Percentiles rank a stretch among this genome's conserved stretches.
These are phyloP conservation scores for Aricia agestis DNA, from an alignment of 1,140 invertebrate species.

Conservation along the genomic window DNA sequence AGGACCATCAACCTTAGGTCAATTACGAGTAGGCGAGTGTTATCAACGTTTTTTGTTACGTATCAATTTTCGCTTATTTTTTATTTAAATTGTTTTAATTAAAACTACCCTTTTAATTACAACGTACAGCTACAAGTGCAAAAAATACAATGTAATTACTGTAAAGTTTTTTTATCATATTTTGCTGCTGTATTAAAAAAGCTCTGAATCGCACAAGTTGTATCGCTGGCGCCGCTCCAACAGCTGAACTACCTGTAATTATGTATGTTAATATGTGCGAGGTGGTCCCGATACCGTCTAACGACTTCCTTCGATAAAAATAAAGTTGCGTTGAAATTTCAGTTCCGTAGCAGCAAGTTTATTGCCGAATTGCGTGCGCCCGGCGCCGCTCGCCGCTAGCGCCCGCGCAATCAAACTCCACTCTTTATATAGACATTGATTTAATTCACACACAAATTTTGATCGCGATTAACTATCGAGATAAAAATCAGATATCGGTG, in stretches of 20 bases:
- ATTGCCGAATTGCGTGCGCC: conserved; percentile 67
- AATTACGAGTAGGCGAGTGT: background rate
- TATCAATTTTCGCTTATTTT: background rate
- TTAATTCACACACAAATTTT: conserved; percentile 62
- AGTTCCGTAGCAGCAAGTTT: conserved; percentile 71
- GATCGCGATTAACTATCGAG: conserved; percentile 30
- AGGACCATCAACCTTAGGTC: background rate
- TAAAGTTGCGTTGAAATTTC: conserved; percentile 74
- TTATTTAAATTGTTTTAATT: background rate
- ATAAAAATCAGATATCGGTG: conserved; percentile 16
- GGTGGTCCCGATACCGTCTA: conserved; percentile 69
- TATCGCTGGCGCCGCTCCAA: conserved; percentile 61
- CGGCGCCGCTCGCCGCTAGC: conserved; percentile 30
- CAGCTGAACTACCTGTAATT: conserved; percentile 72
- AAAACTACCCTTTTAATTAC: background rate
- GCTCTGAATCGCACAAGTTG: conserved; percentile 56
- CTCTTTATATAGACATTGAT: conserved; percentile 72
- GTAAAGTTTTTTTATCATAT: conserved; percentile 6
- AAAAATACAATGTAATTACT: background rate
- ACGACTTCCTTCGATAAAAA: conserved; percentile 74
- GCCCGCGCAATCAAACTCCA: conserved; percentile 51
- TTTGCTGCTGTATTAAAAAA: conserved; percentile 45
- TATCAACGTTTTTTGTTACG: background rate
- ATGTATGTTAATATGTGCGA: conserved; percentile 72
- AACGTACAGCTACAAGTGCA: background rate